These are phyloP conservation scores for Flabesymbios commensalis DNA, from an alignment of 2,888 invertebrate species.

Conservation along the genomic window DNA sequence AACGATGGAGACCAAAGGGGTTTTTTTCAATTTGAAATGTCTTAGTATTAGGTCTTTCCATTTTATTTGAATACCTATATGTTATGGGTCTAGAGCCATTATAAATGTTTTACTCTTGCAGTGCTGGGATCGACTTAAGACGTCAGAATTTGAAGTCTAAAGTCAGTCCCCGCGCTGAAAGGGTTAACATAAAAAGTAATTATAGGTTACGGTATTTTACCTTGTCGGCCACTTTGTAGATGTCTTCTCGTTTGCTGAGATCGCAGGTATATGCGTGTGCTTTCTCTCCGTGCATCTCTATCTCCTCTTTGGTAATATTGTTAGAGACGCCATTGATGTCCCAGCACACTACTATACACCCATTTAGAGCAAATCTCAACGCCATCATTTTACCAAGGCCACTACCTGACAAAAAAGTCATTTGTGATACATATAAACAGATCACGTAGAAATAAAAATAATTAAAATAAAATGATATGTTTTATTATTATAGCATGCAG, in stretches of 20 bases:
- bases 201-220: constrained; percentile 30
- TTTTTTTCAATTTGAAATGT: no score
- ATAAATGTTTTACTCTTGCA: no score
- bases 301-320: constrained; percentile 43
- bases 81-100: no score
- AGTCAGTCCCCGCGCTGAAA: no score
- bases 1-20: no score
- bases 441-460: not conserved
- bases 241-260: constrained; percentile 47
- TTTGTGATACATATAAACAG: not conserved
- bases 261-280: constrained; percentile 48
- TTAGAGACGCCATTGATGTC: constrained; percentile 54
- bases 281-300: constrained; percentile 18
- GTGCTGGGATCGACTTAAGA: no score
- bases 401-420: constrained; percentile 47
- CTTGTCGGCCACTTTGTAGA: constrained; percentile 49
- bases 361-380: constrained; percentile 49
- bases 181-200: not conserved
- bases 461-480: not conserved
- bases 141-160: no score
- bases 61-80: no score
- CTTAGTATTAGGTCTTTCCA: no score
- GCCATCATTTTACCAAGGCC: constrained; percentile 58
- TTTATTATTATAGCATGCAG: not conserved
- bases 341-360: constrained; percentile 55